Evolutionary conservation across 2,113 vertebrate genomes (phyloP).

Genomic region (Oreochromis tanganicae): DNA sequence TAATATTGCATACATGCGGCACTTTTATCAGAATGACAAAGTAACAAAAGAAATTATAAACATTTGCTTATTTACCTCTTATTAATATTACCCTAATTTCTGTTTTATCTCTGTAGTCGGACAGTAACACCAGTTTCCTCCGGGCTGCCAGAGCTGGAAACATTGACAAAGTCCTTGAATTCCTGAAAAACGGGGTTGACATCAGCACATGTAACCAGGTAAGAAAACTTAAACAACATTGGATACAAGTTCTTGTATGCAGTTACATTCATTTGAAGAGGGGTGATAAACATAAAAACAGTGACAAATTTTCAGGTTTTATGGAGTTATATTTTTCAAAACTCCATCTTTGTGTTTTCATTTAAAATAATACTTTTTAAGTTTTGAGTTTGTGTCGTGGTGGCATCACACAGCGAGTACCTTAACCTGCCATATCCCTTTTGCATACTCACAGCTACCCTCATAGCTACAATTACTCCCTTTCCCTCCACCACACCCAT

Average conservation of each 20-base stretch:
- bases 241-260: neutral
- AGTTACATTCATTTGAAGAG: neutral
- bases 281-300: neutral
- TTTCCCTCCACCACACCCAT: neutral
- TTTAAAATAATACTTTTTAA: neutral
- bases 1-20: neutral
- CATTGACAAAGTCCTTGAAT: conserved; percentile 94
- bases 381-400: neutral
- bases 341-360: neutral
- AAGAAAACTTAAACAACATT: conserved; percentile 23
- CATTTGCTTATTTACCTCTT: neutral
- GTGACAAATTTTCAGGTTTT: neutral
- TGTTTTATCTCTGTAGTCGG: conserved; percentile 77
- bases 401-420: neutral
- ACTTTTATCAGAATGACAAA: neutral
- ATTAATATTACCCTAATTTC: neutral
- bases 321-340: neutral
- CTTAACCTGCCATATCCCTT: neutral
- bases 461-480: neutral
- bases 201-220: conserved; percentile 97
- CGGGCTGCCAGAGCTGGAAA: conserved; percentile 94
- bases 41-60: neutral
- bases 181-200: conserved; percentile 91
- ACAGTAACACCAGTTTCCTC: conserved; percentile 98
- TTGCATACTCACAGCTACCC: neutral